Base-by-base conservation (phyloP, 2,797 vertebrate species). In the Melanotaenia boesemani region DNA sequence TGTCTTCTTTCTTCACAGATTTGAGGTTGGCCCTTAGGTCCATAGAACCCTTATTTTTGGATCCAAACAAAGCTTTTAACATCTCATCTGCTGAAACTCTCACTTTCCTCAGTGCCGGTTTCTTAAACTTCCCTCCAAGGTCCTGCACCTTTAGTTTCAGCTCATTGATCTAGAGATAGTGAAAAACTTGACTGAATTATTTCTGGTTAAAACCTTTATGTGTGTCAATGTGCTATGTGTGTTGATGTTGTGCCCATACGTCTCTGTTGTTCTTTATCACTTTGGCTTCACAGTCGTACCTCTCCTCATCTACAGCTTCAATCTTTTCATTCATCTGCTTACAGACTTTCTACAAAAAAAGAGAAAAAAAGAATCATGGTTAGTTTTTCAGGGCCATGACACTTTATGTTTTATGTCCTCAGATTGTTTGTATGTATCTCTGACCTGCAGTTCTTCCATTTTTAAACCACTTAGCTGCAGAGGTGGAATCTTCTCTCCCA, bases 391-490 rank as follows among this genome's bases (percentile, higher is more conserved):
- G 18, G 20, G 20, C 20, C 44, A 6, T n/a, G 16, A 48, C 6
- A 20, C 18, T 15, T 16, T 7, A 11, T 39, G 7, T n/a, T 52
- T 30, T n/a, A 36, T 15, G 2, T 57, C 6, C 13, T 58, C 12
- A 18, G 59, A 50, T 2, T 16, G 5, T 39, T 37, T 37, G 20
- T 48, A 0, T 48, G n/a, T 15, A 16, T 28, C 22, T 34, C 74
- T 83, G 86, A 98, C 97, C 94, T 97, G 96, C 63, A 98, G 91
- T 39, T 95, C 95, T 0, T 87, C 92, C 66, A 93, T 26, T 44
- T 94, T 93, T 56, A 97, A 90, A 34, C 96, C 96, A 0, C 93
- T 93, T n/a, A 95, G 92, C 82, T 93, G 90, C 75, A 96, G 82
- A 0, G 94, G 87, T 0, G 95, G 86, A 34, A 97, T 85, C 66